A percentile compares a stretch with the other conserved stretches of the same genome.
Evolutionary conservation across 2,113 vertebrate species (phyloP).

Genomic region (Nesoenas mayeri): DNA sequence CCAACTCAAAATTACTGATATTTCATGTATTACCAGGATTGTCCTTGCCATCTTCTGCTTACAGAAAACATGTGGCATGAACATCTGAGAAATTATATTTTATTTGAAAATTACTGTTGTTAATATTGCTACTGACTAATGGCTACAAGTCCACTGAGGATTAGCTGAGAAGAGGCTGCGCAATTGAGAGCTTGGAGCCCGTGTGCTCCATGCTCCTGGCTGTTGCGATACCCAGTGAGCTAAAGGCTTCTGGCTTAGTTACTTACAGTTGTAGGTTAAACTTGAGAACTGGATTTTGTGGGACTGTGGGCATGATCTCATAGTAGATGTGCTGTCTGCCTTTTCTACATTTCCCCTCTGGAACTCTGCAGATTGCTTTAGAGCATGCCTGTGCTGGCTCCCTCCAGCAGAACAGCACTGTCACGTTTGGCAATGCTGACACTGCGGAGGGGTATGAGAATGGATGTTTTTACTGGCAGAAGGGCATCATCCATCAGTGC

Average conservation of each 20-base stretch:
- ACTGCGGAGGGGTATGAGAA: not conserved
- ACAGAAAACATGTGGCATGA: not conserved
- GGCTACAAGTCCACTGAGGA: not conserved
- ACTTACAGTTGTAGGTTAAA: not conserved
- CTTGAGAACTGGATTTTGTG: not conserved
- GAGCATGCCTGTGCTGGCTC: not conserved
- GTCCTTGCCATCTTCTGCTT: not conserved
- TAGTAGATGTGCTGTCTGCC: not conserved
- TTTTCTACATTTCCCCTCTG: not conserved
- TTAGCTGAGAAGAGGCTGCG: not conserved
- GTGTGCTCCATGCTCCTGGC: not conserved
- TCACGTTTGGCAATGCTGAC: not conserved
- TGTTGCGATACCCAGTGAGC: no score
- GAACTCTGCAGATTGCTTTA: not conserved
- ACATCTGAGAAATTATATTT: not conserved
- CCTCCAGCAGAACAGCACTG: not conserved
- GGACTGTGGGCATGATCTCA: not conserved
- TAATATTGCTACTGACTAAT: not conserved
- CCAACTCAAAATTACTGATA: not conserved
- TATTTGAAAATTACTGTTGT: not conserved
- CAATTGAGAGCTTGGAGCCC: not conserved
- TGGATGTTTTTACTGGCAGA: not conserved
- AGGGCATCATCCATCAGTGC: not conserved
- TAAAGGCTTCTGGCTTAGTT: no score
- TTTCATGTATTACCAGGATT: not conserved